phyloP scores from a whole-genome alignment of 2,797 vertebrate genomes.

The Enteromius treurensis region DNA sequence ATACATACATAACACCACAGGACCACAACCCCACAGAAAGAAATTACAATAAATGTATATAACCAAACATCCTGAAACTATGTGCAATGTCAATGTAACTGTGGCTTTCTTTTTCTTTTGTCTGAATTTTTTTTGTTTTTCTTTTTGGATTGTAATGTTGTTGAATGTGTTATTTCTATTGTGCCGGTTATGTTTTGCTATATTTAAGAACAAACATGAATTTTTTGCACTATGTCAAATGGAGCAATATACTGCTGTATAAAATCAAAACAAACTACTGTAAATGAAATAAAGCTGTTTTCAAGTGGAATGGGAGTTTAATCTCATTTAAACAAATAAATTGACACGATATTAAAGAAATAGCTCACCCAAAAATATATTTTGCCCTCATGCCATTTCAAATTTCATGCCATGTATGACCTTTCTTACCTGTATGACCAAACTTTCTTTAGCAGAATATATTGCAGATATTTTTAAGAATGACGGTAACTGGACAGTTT shows the following conservation, averaged over 20 bases:
- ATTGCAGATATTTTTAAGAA: background rate
- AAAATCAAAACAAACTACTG: slow-evolving; percentile 52
- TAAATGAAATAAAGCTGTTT: slow-evolving; percentile 79
- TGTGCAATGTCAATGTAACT: slow-evolving; percentile 70
- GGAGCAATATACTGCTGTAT: slow-evolving; percentile 77
- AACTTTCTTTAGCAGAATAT: background rate
- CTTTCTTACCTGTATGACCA: background rate
- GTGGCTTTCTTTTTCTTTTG: slow-evolving; percentile 57
- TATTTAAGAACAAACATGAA: slow-evolving; percentile 82
- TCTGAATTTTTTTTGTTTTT: slow-evolving; percentile 47
- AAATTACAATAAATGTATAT: slow-evolving; percentile 70
- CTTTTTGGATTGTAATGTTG: slow-evolving; percentile 62
- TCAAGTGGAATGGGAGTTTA: slow-evolving; percentile 65
- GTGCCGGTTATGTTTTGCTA: slow-evolving; percentile 69
- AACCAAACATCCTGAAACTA: slow-evolving; percentile 64
- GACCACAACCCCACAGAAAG: slow-evolving; percentile 64
- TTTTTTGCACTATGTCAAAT: slow-evolving; percentile 82
- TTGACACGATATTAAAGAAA: background rate
- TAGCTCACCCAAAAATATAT: background rate
- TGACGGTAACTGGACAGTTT: background rate
- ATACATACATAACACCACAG: slow-evolving; percentile 48
- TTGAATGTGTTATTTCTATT: slow-evolving; percentile 80
- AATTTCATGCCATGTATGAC: background rate
- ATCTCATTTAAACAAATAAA: slow-evolving; percentile 27
- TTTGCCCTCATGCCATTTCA: background rate